Conservation (phyloP, 2,888 invertebrate genomes). For the Portevinia maculata region DNA sequence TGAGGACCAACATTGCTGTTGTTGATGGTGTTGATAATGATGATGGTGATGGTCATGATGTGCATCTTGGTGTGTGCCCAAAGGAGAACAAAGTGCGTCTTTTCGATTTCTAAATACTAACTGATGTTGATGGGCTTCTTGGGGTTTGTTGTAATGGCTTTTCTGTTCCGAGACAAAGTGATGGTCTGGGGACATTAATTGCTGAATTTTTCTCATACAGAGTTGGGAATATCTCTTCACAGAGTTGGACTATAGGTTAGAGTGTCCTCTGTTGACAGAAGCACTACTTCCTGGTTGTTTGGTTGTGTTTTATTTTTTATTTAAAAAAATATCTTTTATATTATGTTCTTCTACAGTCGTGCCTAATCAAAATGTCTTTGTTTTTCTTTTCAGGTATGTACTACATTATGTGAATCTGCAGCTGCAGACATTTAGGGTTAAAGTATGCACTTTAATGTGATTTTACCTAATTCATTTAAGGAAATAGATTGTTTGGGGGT, state of each 20-base stretch:
- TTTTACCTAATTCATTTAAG: conserved; percentile 1
- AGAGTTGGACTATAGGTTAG: background rate
- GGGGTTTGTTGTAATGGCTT: conserved; percentile 24
- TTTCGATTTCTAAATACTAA: conserved; percentile 28
- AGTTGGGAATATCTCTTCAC: conserved; percentile 6
- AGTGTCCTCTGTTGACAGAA: conserved; percentile 54
- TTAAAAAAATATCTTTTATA: conserved; percentile 4
- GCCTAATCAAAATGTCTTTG: conserved; percentile 47
- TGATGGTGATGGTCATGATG: conserved; percentile 32
- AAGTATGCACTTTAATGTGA: conserved; percentile 2
- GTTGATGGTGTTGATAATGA: background rate
- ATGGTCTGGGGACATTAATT: conserved; percentile 48
- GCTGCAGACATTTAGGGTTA: conserved; percentile 4
- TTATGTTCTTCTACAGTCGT: conserved; percentile 27
- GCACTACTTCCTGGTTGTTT: conserved; percentile 50
- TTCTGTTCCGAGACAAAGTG: conserved; percentile 45
- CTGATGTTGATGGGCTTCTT: conserved; percentile 53
- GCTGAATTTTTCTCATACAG: conserved; percentile 38
- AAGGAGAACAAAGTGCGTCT: conserved; percentile 60
- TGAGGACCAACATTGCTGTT: conserved; percentile 17
- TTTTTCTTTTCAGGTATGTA: conserved; percentile 64
- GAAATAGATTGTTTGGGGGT: too few species aligned
- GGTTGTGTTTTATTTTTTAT: conserved; percentile 13
- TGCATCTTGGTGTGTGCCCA: conserved; percentile 27
- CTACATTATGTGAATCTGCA: background rate